Conservation (phyloP, 37 sponge, comb jelly and placozoan genomes). For the Hormiphora californensis region DNA sequence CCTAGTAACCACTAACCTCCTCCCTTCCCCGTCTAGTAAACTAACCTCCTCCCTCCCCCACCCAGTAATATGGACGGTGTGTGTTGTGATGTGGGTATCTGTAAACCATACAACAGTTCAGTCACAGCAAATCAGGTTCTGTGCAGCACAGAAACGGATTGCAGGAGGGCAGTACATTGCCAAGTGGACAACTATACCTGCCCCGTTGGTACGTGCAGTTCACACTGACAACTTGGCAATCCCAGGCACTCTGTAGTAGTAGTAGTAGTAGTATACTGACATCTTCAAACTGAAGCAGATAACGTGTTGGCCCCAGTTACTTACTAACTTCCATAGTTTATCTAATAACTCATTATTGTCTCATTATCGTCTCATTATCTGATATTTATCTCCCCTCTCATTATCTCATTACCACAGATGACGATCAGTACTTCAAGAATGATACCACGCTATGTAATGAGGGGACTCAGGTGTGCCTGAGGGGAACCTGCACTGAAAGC, state of each 20-base stretch:
- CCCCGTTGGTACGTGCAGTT: slow-evolving; percentile 5
- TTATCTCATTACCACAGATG: not conserved
- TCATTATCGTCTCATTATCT: too few relatives aligned
- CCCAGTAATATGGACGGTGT: slow-evolving; percentile 22
- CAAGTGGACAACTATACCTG: not conserved
- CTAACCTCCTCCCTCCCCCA: too few relatives aligned
- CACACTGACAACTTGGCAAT: not conserved
- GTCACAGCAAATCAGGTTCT: not conserved
- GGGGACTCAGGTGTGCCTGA: not conserved
- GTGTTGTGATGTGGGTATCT: not conserved
- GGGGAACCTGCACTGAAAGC: not conserved
- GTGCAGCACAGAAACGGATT: not conserved
- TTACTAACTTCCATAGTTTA: too few relatives aligned
- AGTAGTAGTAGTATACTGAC: too few relatives aligned
- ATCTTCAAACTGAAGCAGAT: too few relatives aligned
- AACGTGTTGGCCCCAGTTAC: too few relatives aligned
- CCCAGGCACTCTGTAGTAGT: not conserved
- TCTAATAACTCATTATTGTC: too few relatives aligned
- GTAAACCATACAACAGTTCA: not conserved
- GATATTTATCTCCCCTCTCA: too few relatives aligned
- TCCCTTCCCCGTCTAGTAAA: too few relatives aligned
- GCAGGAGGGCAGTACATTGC: not conserved
- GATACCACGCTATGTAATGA: not conserved
- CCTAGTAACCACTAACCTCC: too few relatives aligned
- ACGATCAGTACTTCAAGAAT: not conserved